phyloP scores from a whole-genome alignment of 2,888 invertebrate genomes.

The Epinotia bilunana region DNA sequence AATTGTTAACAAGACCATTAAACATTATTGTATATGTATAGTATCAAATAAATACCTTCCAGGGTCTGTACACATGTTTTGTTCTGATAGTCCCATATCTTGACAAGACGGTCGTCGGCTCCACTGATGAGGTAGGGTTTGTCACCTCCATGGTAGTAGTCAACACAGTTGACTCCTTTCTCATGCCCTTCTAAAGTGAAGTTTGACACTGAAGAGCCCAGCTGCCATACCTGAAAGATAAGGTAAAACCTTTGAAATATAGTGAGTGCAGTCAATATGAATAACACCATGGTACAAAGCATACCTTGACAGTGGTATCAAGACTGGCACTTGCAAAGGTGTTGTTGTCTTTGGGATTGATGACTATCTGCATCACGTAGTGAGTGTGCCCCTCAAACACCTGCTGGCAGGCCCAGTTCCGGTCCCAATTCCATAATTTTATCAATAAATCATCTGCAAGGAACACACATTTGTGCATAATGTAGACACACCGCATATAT shows the following conservation, averaged over 20 bases:
- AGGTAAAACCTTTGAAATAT: background rate
- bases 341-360: conserved; percentile 99
- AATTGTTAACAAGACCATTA: background rate
- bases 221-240: conserved; percentile 93
- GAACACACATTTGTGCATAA: conserved; percentile 1
- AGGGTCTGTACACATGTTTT: conserved; percentile 99
- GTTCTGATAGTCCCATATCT: conserved; percentile 99
- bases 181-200: conserved; percentile 99
- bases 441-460: conserved; percentile 97
- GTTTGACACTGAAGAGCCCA: conserved; percentile 98
- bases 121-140: conserved; percentile 99
- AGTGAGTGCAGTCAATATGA: background rate
- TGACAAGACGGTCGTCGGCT: conserved; percentile 98
- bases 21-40: background rate
- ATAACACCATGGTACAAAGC: conserved; percentile 1
- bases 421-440: conserved; percentile 99
- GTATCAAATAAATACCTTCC: conserved; percentile 83
- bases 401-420: conserved; percentile 98
- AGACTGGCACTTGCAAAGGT: conserved; percentile 99
- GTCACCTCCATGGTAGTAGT: conserved; percentile 99
- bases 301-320: conserved; percentile 96
- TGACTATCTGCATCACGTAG: conserved; percentile 99
- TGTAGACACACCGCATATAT: background rate
- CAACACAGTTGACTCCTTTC: conserved; percentile 99
- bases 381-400: conserved; percentile 99